These are phyloP conservation scores for Sorex maritimensis DNA, from an alignment of 2,797 vertebrate genomes.

Conservation along the genomic window DNA sequence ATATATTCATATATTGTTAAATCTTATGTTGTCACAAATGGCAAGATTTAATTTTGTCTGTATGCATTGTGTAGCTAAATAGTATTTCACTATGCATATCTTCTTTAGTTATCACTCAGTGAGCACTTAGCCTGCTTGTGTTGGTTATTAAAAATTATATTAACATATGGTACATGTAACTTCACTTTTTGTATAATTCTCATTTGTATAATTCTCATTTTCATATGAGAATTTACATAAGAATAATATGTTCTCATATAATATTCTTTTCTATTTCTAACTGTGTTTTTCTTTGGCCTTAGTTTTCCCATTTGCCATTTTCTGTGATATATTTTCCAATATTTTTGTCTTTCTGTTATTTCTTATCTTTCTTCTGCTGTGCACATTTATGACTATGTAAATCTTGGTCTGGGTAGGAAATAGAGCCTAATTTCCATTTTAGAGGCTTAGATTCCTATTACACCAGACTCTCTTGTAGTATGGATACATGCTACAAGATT, in stretches of 20 bases:
- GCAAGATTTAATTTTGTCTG: no score
- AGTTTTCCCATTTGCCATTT: not conserved
- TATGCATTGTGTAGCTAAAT: not conserved
- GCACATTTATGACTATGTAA: no score
- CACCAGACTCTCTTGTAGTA: no score
- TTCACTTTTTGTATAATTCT: not conserved
- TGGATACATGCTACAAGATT: no score
- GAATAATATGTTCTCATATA: not conserved
- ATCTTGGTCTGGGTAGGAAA: no score
- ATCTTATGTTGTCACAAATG: no score
- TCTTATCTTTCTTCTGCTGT: no score
- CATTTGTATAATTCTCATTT: slow-evolving; percentile 21
- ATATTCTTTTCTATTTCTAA: not conserved
- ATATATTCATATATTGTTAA: no score
- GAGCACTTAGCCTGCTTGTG: not conserved
- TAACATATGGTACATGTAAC: not conserved
- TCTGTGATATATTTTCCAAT: not conserved
- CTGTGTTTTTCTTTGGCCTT: not conserved
- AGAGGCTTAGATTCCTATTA: no score
- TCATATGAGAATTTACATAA: not conserved
- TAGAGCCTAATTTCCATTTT: no score
- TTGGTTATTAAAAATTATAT: not conserved
- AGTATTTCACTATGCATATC: not conserved
- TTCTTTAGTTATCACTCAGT: not conserved
- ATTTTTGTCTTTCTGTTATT: not conserved